A percentile compares a stretch with the other conserved stretches of the same genome.
Evolutionary conservation across 2,113 vertebrate species (phyloP).

Genomic region (Gulo gulo): DNA sequence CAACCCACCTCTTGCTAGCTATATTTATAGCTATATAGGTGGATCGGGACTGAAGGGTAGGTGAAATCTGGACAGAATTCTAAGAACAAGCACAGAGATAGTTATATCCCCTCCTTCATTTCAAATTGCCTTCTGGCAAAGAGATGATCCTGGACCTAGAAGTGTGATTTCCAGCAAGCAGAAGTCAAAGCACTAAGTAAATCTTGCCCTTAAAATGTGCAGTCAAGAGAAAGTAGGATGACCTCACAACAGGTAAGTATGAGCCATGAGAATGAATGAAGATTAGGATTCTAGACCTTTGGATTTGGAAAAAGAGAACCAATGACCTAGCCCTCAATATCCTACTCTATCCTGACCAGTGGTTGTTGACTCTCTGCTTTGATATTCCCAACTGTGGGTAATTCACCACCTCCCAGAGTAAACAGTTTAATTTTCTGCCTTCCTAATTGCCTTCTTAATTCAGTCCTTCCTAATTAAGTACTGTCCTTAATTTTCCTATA

Average conservation of each 20-base stretch:
- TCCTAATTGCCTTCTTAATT: not conserved
- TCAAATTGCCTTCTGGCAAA: not conserved
- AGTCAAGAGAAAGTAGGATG: not conserved
- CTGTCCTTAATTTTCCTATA: not conserved
- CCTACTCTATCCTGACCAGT: not conserved
- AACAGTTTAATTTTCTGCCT: not conserved
- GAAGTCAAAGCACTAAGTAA: not conserved
- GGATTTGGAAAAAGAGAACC: not conserved
- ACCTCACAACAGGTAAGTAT: not conserved
- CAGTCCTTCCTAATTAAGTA: not conserved
- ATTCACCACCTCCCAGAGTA: not conserved
- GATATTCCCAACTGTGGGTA: not conserved
- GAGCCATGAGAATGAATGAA: not conserved
- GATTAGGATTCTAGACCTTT: not conserved
- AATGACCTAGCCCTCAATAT: not conserved
- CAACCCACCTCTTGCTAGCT: not conserved
- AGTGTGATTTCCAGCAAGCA: not conserved
- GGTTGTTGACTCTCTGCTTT: not conserved
- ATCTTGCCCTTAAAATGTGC: not conserved
- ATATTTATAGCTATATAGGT: not conserved
- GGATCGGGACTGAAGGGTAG: not conserved
- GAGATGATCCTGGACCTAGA: not conserved
- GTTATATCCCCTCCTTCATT: not conserved
- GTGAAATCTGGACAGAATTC: not conserved
- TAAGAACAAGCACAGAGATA: not conserved